Evolutionary conservation across 2,888 invertebrate species (phyloP), one percentile per base, ranked within the genome.

Genomic region (Pollenia angustigena): DNA sequence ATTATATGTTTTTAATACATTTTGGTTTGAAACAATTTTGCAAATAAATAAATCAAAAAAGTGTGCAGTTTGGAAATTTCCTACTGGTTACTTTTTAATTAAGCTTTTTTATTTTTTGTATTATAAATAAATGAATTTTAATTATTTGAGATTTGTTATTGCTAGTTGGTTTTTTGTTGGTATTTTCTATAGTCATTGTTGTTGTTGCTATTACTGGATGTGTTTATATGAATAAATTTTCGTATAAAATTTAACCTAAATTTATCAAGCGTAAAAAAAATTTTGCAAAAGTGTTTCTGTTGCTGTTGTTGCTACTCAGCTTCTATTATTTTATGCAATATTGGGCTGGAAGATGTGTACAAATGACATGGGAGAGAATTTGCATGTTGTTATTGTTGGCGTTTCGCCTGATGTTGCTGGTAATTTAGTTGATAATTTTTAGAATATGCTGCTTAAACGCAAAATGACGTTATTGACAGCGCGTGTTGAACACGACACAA

Each of bases 201-300:
- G 40, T 10, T 71, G 54, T 32, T 68, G 48, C 46, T 46, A 48
- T 66, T 23, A 48, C 32, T 46, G 52, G 52, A 62, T 48, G 48
- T 71, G 6, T 75, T 60, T 62, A 14, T 16, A 75, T 58, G 56
- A 74, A 78, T 74, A 75, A 56, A 58, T 75, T 23, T 72, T 74
- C 79, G 56, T 68, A 68, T 75, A 75, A 85, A 62, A 86, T 87
- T 87, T 84, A 88, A 88, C 88, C 88, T 85, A 88, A 88, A 88
- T 88, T 88, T 88, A 88, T 88, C 88, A 88, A 87, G 88, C 88
- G 88, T 88, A 85, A 88, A 88, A 81, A 18, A 76, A 75, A 72
- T 44, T 83, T 85, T 81, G 80, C 79, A 62, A 68, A 60, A 69
- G 79, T 62, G 10, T 40, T 56, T 56, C 52, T 42, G 56, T n/a